Evolutionary conservation across 2,113 vertebrate genomes (phyloP).

Genomic region (Albula goreensis): DNA sequence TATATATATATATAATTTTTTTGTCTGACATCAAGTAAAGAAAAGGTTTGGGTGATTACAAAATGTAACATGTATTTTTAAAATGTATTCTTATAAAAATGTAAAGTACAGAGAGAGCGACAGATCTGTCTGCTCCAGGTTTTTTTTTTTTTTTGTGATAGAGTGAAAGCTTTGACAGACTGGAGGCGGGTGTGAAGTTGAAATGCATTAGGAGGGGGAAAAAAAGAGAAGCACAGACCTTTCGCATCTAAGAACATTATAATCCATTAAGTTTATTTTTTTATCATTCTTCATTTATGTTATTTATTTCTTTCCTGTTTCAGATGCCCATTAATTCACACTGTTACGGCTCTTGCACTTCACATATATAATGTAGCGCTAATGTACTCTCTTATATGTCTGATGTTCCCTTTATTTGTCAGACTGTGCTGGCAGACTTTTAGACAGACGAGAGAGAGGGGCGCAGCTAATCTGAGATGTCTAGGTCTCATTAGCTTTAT

Average conservation of each 20-base stretch:
- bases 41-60: too few relatives aligned
- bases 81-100: not conserved
- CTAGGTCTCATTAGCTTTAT: not conserved
- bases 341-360: not conserved
- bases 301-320: not conserved
- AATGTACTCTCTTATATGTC: not conserved
- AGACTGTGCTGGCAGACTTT: not conserved
- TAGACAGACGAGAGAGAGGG: not conserved
- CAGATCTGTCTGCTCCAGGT: not conserved
- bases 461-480: not conserved
- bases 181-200: too few relatives aligned
- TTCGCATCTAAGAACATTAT: not conserved
- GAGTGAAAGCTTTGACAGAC: not conserved
- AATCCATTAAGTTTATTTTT: not conserved
- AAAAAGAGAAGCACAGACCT: not conserved
- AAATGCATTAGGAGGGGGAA: not conserved
- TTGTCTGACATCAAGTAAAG: too few relatives aligned
- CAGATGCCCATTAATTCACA: not conserved
- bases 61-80: not conserved
- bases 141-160: not conserved
- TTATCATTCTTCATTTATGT: not conserved
- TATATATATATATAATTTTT: too few relatives aligned
- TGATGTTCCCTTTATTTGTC: not conserved
- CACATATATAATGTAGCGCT: not conserved
- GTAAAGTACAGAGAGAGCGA: not conserved